Base-by-base conservation (phyloP, 2,797 vertebrate genomes). In the Linurgus olivaceus region DNA sequence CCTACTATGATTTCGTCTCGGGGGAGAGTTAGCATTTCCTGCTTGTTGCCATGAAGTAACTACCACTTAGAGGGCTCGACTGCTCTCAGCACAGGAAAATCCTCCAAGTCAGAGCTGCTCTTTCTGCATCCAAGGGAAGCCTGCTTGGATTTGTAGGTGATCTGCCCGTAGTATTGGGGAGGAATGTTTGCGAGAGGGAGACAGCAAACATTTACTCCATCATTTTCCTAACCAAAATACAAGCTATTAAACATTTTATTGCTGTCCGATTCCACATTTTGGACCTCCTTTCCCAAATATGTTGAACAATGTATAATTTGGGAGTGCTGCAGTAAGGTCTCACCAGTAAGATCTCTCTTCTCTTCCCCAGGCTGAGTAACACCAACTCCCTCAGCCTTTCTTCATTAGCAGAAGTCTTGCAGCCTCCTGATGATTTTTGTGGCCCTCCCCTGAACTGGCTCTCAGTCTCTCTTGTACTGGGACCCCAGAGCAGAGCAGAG, bases 1-100 rank as follows among this genome's bases (percentile, higher is more conserved):
- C 44, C 48, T 74, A 2, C 54, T 73, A 0, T 19, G 37, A 28
- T 25, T 7, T 17, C 17, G 24, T 29, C 26, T 54, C 38, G 2
- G 17, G 24, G 42, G 26, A 45, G n/a, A 31, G 18, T 48, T 37
- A 33, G 8, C 5, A 2, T 76, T 59, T 63, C 58, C 26, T 75
- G 26, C 37, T 38, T 48, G 14, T 37, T 28, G 7, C 24, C 10
- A 3, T 12, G 7, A 29, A 21, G 17, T 47, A 29, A 11, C 7
- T 45, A 6, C 42, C 10, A 13, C 11, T 40, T 12, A 47, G 33
- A 52, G 38, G 62, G 10, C 31, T 62, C 0, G 0, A 10, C 2
- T 57, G 35, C 44, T 82, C 33, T 17, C 0, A 3, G n/a, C 37
- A 81, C n/a, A 79, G 61, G 55, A 74, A 72, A 44, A 24, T 35